Conservation (phyloP, 2,888 invertebrate species). For the Gandaritis pyraliata region DNA sequence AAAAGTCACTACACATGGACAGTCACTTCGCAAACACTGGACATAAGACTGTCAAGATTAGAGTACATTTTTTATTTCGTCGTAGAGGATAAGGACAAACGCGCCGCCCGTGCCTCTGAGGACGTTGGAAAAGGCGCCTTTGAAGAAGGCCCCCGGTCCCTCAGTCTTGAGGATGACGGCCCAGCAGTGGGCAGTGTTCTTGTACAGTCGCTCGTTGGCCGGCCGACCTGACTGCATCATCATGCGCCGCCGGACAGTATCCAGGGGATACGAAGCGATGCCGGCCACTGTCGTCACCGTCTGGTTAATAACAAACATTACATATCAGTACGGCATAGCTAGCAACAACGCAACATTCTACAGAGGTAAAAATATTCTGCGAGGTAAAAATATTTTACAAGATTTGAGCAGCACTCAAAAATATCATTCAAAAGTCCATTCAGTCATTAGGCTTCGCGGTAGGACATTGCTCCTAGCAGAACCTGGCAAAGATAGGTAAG, state of each 20-base stretch:
- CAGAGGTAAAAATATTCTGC: too few relatives aligned
- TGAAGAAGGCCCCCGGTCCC: constrained; percentile 95
- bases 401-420: too few relatives aligned
- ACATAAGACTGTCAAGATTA: constrained; percentile 52
- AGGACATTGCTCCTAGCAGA: too few relatives aligned
- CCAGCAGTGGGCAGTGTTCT: constrained; percentile 96
- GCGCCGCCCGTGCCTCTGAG: constrained; percentile 97
- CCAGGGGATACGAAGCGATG: constrained; percentile 97
- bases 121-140: constrained; percentile 97
- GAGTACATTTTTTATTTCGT: constrained; percentile 90
- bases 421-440: too few relatives aligned
- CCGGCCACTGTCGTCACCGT: constrained; percentile 90
- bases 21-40: constrained; percentile 6
- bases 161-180: constrained; percentile 90
- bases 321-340: too few relatives aligned
- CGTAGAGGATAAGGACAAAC: constrained; percentile 95
- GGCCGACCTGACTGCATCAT: constrained; percentile 98
- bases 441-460: too few relatives aligned
- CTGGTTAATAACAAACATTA: constrained; percentile 55
- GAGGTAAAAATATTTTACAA: too few relatives aligned
- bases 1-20: constrained; percentile 13
- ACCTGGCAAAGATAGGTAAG: too few relatives aligned
- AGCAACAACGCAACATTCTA: too few relatives aligned
- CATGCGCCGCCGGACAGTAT: constrained; percentile 97
- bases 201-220: constrained; percentile 91